A percentile compares a stretch with the other conserved stretches of the same genome.
Evolutionary conservation across 2,113 vertebrate species (phyloP).

Genomic region (Sphyrna mokarran): DNA sequence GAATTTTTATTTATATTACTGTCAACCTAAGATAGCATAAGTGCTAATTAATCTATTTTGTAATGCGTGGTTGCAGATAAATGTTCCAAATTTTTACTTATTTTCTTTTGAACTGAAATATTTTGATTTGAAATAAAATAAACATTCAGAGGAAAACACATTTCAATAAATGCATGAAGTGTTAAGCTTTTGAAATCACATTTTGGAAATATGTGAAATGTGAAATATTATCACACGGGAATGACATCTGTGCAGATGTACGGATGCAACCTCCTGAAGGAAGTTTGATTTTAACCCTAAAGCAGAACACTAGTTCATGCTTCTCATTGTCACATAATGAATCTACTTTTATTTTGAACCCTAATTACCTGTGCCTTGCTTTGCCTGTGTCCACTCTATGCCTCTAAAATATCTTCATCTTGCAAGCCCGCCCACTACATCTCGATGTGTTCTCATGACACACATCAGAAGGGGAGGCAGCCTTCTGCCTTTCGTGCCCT

Average conservation of each 20-base stretch:
- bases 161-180: too few relatives aligned
- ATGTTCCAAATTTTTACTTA: neutral
- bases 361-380: too few relatives aligned
- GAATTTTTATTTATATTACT: neutral
- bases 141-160: neutral
- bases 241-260: neutral
- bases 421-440: too few relatives aligned
- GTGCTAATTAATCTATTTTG: neutral
- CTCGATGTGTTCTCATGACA: too few relatives aligned
- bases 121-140: slow-evolving; percentile 17
- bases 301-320: neutral
- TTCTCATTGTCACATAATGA: neutral
- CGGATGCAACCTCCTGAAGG: neutral
- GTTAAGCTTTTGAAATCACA: neutral
- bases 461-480: too few relatives aligned
- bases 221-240: neutral
- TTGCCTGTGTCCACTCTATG: too few relatives aligned
- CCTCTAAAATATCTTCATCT: too few relatives aligned
- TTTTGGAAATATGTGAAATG: neutral
- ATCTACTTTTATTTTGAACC: neutral
- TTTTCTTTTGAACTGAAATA: neutral
- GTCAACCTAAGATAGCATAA: neutral
- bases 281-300: neutral
- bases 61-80: neutral
- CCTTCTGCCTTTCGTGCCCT: too few relatives aligned